Evolutionary conservation across 2,888 invertebrate genomes (phyloP).

Genomic region (Caenorhabditis japonica): DNA sequence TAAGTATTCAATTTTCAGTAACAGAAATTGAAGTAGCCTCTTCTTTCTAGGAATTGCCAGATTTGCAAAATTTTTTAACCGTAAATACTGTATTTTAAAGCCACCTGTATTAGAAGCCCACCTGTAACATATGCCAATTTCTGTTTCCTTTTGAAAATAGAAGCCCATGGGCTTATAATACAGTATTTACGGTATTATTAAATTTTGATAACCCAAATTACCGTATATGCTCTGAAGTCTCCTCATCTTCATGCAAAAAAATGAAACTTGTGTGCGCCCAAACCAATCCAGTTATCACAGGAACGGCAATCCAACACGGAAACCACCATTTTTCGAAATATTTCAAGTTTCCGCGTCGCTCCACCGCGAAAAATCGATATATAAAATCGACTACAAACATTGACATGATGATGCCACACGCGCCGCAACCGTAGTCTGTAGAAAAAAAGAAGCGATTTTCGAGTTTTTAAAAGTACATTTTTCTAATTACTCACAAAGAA

Average conservation of each 20-base stretch:
- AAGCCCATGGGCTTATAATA: too few species aligned
- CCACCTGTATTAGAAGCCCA: too few species aligned
- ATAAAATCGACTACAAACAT: slow-evolving; percentile 37
- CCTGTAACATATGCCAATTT: too few species aligned
- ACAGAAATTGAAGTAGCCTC: too few species aligned
- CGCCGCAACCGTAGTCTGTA: slow-evolving; percentile 23
- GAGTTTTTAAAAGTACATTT: too few species aligned
- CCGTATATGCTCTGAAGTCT: slow-evolving; percentile 21
- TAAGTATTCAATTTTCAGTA: too few species aligned
- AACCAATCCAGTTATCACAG: not conserved
- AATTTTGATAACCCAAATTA: not conserved
- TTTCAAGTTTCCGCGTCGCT: slow-evolving; percentile 19
- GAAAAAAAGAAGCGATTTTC: too few species aligned
- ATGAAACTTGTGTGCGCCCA: slow-evolving; percentile 15
- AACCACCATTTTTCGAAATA: slow-evolving; percentile 32
- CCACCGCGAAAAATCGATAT: slow-evolving; percentile 27
- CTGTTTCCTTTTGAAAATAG: too few species aligned
- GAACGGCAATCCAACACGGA: slow-evolving; percentile 20
- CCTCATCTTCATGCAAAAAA: slow-evolving; percentile 7
- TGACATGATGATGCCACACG: slow-evolving; percentile 32
- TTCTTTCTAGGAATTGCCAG: not conserved
- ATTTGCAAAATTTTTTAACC: too few species aligned
- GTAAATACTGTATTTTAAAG: too few species aligned
- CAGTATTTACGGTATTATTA: too few species aligned
- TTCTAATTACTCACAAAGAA: not conserved